Evolutionary conservation across 1,140 invertebrate species (phyloP).

Genomic region (Diachasma alloeum): DNA sequence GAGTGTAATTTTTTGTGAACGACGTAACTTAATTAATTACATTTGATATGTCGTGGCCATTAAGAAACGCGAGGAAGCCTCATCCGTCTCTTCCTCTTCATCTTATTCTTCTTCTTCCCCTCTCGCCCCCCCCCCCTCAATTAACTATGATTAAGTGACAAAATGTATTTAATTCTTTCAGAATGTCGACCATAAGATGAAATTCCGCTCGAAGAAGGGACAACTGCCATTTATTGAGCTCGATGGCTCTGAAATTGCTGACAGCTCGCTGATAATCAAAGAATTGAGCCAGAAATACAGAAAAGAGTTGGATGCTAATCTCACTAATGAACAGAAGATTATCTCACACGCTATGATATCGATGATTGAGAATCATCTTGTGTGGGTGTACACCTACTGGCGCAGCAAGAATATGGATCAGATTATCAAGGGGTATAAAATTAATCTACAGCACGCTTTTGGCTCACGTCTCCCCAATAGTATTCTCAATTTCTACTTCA

Average conservation of each 20-base stretch:
- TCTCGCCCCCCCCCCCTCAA: conserved; percentile 4
- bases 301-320: conserved; percentile 81
- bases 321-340: conserved; percentile 85
- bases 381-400: conserved; percentile 90
- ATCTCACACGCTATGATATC: conserved; percentile 92
- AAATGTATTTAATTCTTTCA: conserved; percentile 63
- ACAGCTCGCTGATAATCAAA: conserved; percentile 88
- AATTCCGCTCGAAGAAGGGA: conserved; percentile 92
- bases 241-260: conserved; percentile 92
- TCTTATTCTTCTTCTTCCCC: background rate
- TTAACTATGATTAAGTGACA: background rate
- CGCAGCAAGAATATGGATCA: conserved; percentile 86
- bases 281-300: conserved; percentile 83
- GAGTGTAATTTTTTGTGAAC: background rate
- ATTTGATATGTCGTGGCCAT: background rate
- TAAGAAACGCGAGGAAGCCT: background rate
- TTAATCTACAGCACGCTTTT: conserved; percentile 87
- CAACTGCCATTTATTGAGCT: conserved; percentile 91
- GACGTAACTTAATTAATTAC: conserved; percentile 4
- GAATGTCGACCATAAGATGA: conserved; percentile 95
- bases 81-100: background rate
- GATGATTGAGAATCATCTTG: conserved; percentile 93
- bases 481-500: conserved; percentile 90
- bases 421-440: conserved; percentile 87
- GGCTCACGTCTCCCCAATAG: conserved; percentile 87